Evolutionary conservation across 2,888 invertebrate species (phyloP), one percentile per base, ranked within the genome.

Genomic region (Drosophila quasianomalipes): DNA sequence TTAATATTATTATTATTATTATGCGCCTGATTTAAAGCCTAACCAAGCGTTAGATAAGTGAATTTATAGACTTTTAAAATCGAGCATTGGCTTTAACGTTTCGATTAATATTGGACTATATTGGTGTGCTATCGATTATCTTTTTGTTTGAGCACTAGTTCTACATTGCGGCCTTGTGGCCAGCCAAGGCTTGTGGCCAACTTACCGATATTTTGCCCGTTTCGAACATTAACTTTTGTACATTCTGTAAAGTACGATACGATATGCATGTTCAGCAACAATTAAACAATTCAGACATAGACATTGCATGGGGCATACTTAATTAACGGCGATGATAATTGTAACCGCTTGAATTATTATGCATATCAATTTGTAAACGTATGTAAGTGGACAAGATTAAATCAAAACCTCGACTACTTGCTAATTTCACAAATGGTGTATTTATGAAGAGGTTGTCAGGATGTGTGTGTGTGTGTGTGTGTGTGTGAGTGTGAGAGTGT

Each of bases 191-290:
- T 52, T 39, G 52, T 58, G 65, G 74, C 73, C 71, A 79, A 92
- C 92, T 92, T 92, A 92, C 92, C 92, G 92, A 92, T 85, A 92
- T 91, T 81, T 92, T 90, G 86, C 92, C 92, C 79, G 92, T 87
- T 90, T 92, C 92, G 84, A 92, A 92, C 91, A 92, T 92, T 91
- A 92, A 91, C 87, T 92, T 92, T 86, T 92, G 92, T 85, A 92
- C 92, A 78, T 92, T 92, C 92, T 92, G 92, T 72, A 92, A 91
- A 59, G 67, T 79, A 57, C 70, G 55, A 57, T 72, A 72, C 54
- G 33, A 71, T 70, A 64, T 81, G 79, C 85, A 78, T 85, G 88
- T 88, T 74, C 55, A 74, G 74, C 74, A 70, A 65, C 67, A 75
- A 74, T 81, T 72, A 72, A 62, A 65, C 28, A 51, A 69, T 70